Percentiles rank a stretch among this genome's conserved stretches.
Conservation (phyloP, 2,797 vertebrate species). For the Danio choprae region DNA sequence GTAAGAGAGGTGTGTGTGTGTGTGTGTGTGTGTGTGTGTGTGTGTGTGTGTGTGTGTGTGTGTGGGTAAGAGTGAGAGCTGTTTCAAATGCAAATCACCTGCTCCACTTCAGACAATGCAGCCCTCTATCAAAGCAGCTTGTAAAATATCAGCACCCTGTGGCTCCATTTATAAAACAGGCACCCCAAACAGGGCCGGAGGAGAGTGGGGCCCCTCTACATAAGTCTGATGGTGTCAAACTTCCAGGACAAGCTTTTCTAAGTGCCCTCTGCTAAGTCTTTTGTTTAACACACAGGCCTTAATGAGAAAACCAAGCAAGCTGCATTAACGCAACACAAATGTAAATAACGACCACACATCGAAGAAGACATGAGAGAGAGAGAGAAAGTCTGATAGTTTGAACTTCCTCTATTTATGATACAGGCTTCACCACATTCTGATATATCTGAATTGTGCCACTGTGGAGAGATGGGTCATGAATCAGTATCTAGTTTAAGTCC, state of each 20-base stretch:
- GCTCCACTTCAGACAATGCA: conserved; percentile 71
- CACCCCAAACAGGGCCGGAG: conserved; percentile 69
- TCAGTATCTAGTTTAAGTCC: neutral
- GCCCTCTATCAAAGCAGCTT: conserved; percentile 74
- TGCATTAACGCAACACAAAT: conserved; percentile 27
- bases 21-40: conserved; percentile 49
- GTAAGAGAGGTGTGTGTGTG: conserved; percentile 16
- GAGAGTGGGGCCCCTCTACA: conserved; percentile 64
- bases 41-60: conserved; percentile 43
- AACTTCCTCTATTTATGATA: neutral
- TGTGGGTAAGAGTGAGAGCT: conserved; percentile 63
- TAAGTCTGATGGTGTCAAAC: conserved; percentile 14
- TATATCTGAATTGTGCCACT: conserved; percentile 15
- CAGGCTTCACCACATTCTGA: neutral
- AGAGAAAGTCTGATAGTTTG: neutral
- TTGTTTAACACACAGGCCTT: conserved; percentile 28
- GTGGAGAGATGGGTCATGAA: neutral
- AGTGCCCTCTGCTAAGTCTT: conserved; percentile 32
- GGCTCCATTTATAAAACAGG: conserved; percentile 75
- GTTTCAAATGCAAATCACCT: conserved; percentile 82
- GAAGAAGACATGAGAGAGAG: neutral
- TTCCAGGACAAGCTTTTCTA: conserved; percentile 49
- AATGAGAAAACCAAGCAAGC: conserved; percentile 46
- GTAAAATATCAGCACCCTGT: conserved; percentile 75
- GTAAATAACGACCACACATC: conserved; percentile 26